Evolutionary conservation across 2,113 vertebrate genomes (phyloP).

Genomic region (Pontoporia blainvillei): DNA sequence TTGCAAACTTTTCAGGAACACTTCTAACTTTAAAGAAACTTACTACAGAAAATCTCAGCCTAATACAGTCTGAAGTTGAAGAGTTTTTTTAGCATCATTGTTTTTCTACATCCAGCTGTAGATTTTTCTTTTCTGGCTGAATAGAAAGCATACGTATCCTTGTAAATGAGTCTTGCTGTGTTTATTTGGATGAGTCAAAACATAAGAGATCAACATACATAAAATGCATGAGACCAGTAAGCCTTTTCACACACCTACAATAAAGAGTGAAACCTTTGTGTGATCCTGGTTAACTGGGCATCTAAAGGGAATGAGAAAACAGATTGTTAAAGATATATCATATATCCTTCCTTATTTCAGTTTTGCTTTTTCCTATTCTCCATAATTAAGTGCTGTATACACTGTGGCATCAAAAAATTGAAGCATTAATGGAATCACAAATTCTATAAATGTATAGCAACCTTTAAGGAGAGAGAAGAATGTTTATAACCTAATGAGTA

Average conservation of each 20-base stretch:
- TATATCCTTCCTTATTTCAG: not conserved
- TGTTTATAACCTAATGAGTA: not conserved
- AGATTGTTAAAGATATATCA: not conserved
- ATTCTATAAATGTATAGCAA: conserved; percentile 6
- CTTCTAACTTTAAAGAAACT: not conserved
- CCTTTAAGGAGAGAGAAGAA: not conserved
- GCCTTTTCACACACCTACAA: not conserved
- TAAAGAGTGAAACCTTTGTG: conserved; percentile 30
- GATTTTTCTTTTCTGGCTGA: conserved; percentile 7
- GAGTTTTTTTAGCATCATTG: not conserved
- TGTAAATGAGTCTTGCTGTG: conserved; percentile 2
- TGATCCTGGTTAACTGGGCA: not conserved
- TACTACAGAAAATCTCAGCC: not conserved
- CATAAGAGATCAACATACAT: not conserved
- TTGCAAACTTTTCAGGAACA: not conserved
- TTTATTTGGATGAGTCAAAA: not conserved
- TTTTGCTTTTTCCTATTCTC: conserved; percentile 17
- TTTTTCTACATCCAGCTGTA: conserved; percentile 20
- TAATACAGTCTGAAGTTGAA: not conserved
- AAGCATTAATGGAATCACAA: conserved; percentile 10
- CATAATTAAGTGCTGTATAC: not conserved
- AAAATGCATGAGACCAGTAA: not conserved
- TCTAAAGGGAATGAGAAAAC: conserved; percentile 22
- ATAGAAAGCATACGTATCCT: not conserved
- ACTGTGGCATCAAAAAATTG: not conserved